Base-by-base conservation (phyloP, 1,140 invertebrate species). In the Platyscapa corneri region DNA sequence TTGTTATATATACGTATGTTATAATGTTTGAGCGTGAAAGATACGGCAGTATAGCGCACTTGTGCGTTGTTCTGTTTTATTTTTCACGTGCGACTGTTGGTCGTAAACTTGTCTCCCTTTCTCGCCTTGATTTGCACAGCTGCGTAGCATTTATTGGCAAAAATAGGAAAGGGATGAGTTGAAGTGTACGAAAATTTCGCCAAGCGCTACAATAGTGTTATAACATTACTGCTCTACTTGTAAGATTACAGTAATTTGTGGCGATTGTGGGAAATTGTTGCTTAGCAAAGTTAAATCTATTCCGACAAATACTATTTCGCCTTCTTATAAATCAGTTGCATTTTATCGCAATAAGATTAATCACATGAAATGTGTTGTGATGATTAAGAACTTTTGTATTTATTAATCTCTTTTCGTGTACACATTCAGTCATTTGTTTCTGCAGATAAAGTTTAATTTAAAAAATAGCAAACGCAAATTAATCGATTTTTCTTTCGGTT, bases 271-370 rank as follows among this genome's bases (percentile, higher is more conserved):
- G 18, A 39, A 70, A 70, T 70, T 70, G 5, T 70, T 70, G 30
- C 32, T 70, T 30, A 20, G 8, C 16, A 0, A n/a, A n/a, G 7
- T 5, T 6, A 42, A 74, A 74, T 74, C n/a, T 42, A 74, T 74
- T 74, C n/a, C 8, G 16, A 74, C 20, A 23, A n/a, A 74, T 74
- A 42, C n/a, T n/a, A n/a, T n/a, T n/a, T 23, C 34, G 10, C 39
- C 20, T 3, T n/a, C 37, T 74, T 42, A 34, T 74, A 74, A 42
- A 74, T 74, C 39, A 74, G 42, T 74, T 74, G 70, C 37, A n/a
- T 42, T 74, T 42, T 74, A 0, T 1, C 0, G 70, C 12, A 74
- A 74, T 37, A 72, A 23, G 0, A 27, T 23, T 42, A 37, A 74
- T 74, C n/a, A 39, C 20, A 67, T 34, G 16, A 5, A 67, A 67